Percentiles rank a stretch among this genome's conserved stretches.
These are phyloP conservation scores for Channa maculata DNA, from an alignment of 2,113 vertebrate genomes.

Conservation along the genomic window DNA sequence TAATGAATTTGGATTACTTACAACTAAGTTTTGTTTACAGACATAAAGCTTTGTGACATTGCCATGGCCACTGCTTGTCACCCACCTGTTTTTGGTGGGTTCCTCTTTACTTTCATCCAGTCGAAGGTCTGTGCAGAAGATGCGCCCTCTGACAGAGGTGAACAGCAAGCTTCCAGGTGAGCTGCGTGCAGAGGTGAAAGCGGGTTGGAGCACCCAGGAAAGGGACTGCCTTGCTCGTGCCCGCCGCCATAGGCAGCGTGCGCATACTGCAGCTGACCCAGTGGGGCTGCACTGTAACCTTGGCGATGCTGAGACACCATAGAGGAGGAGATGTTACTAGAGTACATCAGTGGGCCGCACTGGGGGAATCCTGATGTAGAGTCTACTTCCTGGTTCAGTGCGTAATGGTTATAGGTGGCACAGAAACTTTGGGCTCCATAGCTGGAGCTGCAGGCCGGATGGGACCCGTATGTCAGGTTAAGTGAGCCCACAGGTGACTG, in stretches of 20 bases:
- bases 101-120: conserved; percentile 99
- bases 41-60: not conserved
- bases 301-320: conserved; percentile 90
- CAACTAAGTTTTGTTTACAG: not conserved
- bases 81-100: conserved; percentile 98
- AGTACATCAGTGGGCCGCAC: conserved; percentile 92
- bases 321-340: conserved; percentile 90
- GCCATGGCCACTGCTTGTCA: conserved; percentile 23
- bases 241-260: conserved; percentile 90
- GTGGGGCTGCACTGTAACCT: conserved; percentile 87
- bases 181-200: conserved; percentile 90
- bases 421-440: conserved; percentile 92
- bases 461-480: conserved; percentile 89
- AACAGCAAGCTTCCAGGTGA: conserved; percentile 90
- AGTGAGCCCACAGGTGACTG: conserved; percentile 86
- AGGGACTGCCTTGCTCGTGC: conserved; percentile 89
- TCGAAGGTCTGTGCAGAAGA: conserved; percentile 95
- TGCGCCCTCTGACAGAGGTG: conserved; percentile 89
- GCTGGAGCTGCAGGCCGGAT: conserved; percentile 87
- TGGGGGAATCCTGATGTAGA: conserved; percentile 88
- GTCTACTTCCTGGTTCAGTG: conserved; percentile 93
- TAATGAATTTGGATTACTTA: not conserved
- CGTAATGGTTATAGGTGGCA: conserved; percentile 89
- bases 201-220: conserved; percentile 87
- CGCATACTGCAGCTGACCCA: conserved; percentile 89